Evolutionary conservation across 2,888 invertebrate species (phyloP), one percentile per base, ranked within the genome.

Genomic region (Caenorhabditis wallacei): DNA sequence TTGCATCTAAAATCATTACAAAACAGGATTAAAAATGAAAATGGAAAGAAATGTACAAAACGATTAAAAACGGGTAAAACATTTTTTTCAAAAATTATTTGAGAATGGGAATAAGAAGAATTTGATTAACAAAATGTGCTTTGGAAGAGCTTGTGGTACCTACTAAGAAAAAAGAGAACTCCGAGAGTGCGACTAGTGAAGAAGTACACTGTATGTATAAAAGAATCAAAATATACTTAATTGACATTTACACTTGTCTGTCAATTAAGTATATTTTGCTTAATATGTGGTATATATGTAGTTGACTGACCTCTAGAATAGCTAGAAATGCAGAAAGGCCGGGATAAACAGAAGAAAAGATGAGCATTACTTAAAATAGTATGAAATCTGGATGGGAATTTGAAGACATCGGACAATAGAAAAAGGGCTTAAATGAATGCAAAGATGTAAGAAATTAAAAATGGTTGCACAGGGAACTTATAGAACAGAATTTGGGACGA

Each of bases 381-480:
- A 26, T 57, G 54, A 59, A 43, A 26, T 46, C 18, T 8, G 18
- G 57, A 69, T 46, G 43, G 69, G 54, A 69, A 20, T 40, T 18
- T 69, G 18, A 22, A 56, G 53, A 69, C 54, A 69, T 69, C 54
- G 54, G 69, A 69, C 7, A 56, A 40, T 54, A 54, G 10, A n/a
- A 64, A n/a, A 26, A 18, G n/a, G 40, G 51, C n/a, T 37, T 66
- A 11, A 20, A 30, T 64, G 53, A 53, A 66, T 53, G 66, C 37
- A 37, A 66, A 20, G n/a, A 10, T 35, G 20, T 5, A 20, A 64
- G 35, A 24, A 8, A 53, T 18, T 8, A 66, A 66, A 59, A 43
- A 8, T 68, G 54, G 70, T 59, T 26, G 72, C 72, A 72, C 72
- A 61, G 72, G 72, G 72, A 68, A 43, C n/a, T 53, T 1, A n/a